phyloP scores from a whole-genome alignment of 1,140 invertebrate genomes.

The Heliconius hewitsoni region DNA sequence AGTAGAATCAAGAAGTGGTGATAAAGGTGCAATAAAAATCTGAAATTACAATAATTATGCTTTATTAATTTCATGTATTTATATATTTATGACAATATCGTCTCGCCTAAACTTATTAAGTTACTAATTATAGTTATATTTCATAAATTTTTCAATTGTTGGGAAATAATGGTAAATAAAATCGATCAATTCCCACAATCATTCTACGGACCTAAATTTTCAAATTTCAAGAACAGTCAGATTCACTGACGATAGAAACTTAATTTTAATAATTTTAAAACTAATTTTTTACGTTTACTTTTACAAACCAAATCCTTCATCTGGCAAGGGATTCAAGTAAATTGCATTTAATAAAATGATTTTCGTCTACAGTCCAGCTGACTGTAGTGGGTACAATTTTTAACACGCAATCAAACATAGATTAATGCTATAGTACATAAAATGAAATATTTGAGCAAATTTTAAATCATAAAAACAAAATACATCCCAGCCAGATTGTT shows the following conservation, averaged over 20 bases:
- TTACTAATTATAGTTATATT: constrained; percentile 82
- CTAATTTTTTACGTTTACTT: constrained; percentile 63
- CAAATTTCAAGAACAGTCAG: constrained; percentile 63
- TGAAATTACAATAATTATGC: constrained; percentile 78
- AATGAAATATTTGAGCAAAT: constrained; percentile 71
- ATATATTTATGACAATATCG: constrained; percentile 83
- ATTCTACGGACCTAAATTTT: constrained; percentile 63
- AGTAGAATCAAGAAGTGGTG: constrained; percentile 21
- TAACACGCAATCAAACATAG: constrained; percentile 11
- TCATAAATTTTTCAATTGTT: constrained; percentile 82
- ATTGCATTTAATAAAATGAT: constrained; percentile 45
- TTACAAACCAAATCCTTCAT: constrained; percentile 64
- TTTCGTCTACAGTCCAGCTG: not conserved
- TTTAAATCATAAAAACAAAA: constrained; percentile 61
- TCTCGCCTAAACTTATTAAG: constrained; percentile 82
- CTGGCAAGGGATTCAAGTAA: constrained; percentile 64
- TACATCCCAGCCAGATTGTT: constrained; percentile 72
- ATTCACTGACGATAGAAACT: constrained; percentile 66
- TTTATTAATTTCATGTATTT: constrained; percentile 83
- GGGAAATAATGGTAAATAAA: constrained; percentile 82
- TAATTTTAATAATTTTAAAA: constrained; percentile 68
- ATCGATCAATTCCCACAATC: constrained; percentile 62
- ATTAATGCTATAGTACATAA: constrained; percentile 31
- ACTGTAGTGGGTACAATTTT: constrained; percentile 23
- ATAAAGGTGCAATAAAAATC: constrained; percentile 64